A percentile compares a stretch with the other conserved stretches of the same genome.
phyloP scores from a whole-genome alignment of 2,888 invertebrate genomes.

The Meganola albula region DNA sequence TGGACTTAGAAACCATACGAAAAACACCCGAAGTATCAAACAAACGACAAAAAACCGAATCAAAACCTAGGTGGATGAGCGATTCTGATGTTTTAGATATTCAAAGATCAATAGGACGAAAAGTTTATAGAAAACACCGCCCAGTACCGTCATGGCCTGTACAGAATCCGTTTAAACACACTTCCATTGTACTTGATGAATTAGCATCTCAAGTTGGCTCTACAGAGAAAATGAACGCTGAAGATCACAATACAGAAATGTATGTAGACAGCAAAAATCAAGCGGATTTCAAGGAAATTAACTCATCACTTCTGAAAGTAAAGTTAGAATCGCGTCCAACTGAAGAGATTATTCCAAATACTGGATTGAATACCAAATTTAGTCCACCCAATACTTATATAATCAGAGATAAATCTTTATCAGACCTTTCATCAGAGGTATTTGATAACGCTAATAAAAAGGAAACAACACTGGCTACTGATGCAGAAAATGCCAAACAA shows the following conservation, averaged over 20 bases:
- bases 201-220: conserved; percentile 15
- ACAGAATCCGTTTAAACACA: conserved; percentile 42
- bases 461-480: conserved; percentile 7
- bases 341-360: conserved; percentile 1
- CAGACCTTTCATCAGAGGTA: conserved; percentile 53
- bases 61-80: conserved; percentile 49
- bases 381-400: conserved; percentile 4
- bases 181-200: conserved; percentile 22
- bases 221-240: conserved; percentile 10
- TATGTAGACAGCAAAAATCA: too few relatives aligned
- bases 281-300: too few relatives aligned
- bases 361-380: neutral
- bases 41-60: conserved; percentile 51
- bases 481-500: too few relatives aligned
- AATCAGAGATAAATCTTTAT: conserved; percentile 43
- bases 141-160: conserved; percentile 36
- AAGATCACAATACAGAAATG: too few relatives aligned
- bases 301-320: too few relatives aligned
- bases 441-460: conserved; percentile 11
- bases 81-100: conserved; percentile 52
- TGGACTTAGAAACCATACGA: conserved; percentile 31
- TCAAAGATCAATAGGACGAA: conserved; percentile 49
- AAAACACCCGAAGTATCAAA: conserved; percentile 41
- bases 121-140: conserved; percentile 53
- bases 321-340: too few relatives aligned